Percentiles rank a stretch among this genome's conserved stretches.
Conservation (phyloP, 1,140 invertebrate genomes). For the Drosophila kanapiae region DNA sequence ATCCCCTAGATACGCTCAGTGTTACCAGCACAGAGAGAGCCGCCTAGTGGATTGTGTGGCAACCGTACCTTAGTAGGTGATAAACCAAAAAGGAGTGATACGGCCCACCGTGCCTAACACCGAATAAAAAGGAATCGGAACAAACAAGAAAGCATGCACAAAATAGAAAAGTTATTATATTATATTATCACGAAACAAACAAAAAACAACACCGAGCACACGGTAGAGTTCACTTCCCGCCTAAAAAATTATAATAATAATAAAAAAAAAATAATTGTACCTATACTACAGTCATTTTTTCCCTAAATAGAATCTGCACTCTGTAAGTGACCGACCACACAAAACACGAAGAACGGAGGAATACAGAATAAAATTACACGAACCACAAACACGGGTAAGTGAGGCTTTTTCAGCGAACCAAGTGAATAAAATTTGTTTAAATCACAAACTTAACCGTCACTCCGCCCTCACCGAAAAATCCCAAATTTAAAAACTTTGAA, state of each 20-base stretch:
- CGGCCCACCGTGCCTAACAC: slow-evolving; percentile 10
- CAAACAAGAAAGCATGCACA: neutral
- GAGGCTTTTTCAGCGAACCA: neutral
- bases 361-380: too few relatives aligned
- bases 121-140: neutral
- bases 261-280: too few relatives aligned
- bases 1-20: slow-evolving; percentile 6
- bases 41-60: slow-evolving; percentile 3
- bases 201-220: neutral
- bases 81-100: slow-evolving; percentile 6
- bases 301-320: neutral
- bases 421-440: neutral
- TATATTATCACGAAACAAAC: too few relatives aligned
- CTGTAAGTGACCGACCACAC: neutral
- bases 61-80: slow-evolving; percentile 4
- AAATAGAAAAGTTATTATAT: too few relatives aligned
- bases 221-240: neutral
- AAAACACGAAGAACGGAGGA: too few relatives aligned
- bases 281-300: neutral
- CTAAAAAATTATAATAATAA: too few relatives aligned
- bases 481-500: neutral
- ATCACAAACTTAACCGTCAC: too few relatives aligned
- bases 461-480: neutral
- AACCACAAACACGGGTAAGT: too few relatives aligned
- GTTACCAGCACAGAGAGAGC: neutral